phyloP scores from a whole-genome alignment of 2,797 vertebrate species.

The Alosa sapidissima region DNA sequence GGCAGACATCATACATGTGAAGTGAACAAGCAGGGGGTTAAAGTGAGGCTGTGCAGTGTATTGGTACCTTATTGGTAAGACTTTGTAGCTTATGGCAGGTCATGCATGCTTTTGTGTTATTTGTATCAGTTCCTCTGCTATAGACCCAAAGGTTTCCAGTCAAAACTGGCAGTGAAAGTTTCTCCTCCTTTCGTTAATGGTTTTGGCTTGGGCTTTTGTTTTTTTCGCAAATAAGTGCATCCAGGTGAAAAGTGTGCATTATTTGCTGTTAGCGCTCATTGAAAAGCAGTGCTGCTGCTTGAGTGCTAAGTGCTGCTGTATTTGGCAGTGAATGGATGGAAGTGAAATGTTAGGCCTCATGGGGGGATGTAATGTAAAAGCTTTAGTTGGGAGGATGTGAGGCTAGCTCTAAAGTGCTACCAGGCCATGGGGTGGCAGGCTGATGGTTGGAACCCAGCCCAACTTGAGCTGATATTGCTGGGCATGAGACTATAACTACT shows the following conservation, averaged over 20 bases:
- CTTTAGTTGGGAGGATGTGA: constrained; percentile 53
- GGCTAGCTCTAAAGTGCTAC: constrained; percentile 56
- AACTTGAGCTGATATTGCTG: not conserved
- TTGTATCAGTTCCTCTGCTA: not conserved
- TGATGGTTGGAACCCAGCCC: not conserved
- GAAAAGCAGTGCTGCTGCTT: constrained; percentile 53
- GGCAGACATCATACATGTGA: constrained; percentile 40
- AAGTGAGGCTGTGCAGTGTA: too few relatives aligned
- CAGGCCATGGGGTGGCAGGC: constrained; percentile 8
- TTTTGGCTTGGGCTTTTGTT: not conserved
- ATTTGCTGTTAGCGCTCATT: constrained; percentile 33
- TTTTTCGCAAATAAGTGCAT: not conserved
- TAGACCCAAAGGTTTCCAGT: not conserved
- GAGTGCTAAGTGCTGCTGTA: constrained; percentile 53
- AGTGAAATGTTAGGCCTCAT: constrained; percentile 57
- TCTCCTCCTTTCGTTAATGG: constrained; percentile 19
- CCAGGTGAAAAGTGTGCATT: constrained; percentile 47
- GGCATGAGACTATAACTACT: not conserved
- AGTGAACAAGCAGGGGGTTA: not conserved
- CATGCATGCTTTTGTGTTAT: not conserved
- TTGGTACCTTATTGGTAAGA: too few relatives aligned
- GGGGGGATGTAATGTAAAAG: constrained; percentile 57
- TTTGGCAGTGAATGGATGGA: constrained; percentile 42
- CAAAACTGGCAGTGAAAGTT: not conserved
- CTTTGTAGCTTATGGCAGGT: not conserved